A percentile compares a stretch with the other conserved stretches of the same genome.
These are phyloP conservation scores for Amphiura filiformis DNA, from an alignment of 35 echinoderm and acorn worm species.

Conservation along the genomic window DNA sequence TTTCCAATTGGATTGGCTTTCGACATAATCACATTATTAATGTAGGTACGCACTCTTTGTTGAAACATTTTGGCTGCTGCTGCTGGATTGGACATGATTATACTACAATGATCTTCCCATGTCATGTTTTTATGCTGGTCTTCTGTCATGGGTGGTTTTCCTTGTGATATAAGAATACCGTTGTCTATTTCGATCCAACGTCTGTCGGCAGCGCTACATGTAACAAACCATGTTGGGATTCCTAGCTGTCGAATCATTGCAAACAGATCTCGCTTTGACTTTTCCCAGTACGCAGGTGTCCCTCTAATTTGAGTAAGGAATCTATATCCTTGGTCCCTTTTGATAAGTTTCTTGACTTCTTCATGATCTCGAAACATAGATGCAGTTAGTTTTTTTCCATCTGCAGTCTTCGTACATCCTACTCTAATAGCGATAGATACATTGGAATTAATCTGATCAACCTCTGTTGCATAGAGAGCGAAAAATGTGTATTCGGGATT, in stretches of 20 bases:
- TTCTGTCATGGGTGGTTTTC: slow-evolving; percentile 31
- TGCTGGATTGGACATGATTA: slow-evolving; percentile 49
- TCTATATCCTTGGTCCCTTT: slow-evolving; percentile 17
- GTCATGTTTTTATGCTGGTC: slow-evolving; percentile 25
- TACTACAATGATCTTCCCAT: slow-evolving; percentile 61
- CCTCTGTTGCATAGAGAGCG: slow-evolving; percentile 41
- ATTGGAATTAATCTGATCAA: slow-evolving; percentile 34
- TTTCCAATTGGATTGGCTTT: slow-evolving; percentile 43
- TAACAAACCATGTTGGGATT: slow-evolving; percentile 61
- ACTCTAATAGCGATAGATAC: slow-evolving; percentile 45
- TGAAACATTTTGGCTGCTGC: slow-evolving; percentile 80
- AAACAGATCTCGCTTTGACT: slow-evolving; percentile 35
- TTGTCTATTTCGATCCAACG: slow-evolving; percentile 44
- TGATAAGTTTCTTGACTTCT: neutral
- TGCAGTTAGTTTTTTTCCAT: slow-evolving; percentile 11
- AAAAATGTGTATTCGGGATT: slow-evolving; percentile 48
- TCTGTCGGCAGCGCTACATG: slow-evolving; percentile 58
- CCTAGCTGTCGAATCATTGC: slow-evolving; percentile 75
- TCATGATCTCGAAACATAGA: slow-evolving; percentile 21
- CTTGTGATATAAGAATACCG: slow-evolving; percentile 10
- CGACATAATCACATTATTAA: slow-evolving; percentile 57
- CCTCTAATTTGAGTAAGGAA: slow-evolving; percentile 31
- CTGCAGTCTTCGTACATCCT: slow-evolving; percentile 24
- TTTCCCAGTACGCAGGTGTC: slow-evolving; percentile 53
- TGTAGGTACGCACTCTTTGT: slow-evolving; percentile 44